Conservation (phyloP, 2,797 vertebrate species). For the Thamnophis elegans region DNA sequence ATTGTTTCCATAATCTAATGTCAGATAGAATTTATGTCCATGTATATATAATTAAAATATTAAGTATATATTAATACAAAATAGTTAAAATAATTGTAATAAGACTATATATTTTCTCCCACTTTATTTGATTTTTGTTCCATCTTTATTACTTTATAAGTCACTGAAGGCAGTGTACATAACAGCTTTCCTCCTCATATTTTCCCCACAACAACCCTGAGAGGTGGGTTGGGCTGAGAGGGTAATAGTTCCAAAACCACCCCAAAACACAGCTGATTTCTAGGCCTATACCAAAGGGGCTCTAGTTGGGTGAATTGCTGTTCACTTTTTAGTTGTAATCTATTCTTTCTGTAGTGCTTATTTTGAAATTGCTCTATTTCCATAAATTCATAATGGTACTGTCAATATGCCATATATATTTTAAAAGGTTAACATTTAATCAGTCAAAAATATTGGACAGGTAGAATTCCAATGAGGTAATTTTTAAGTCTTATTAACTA, state of each 20-base stretch:
- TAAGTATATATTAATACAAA: not conserved
- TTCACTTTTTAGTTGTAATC: not conserved
- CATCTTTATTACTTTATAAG: not conserved
- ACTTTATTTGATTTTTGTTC: not conserved
- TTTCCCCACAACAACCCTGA: not conserved
- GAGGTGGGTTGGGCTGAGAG: not conserved
- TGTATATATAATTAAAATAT: not conserved
- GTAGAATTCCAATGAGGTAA: slow-evolving; percentile 54
- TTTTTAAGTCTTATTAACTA: slow-evolving; percentile 54
- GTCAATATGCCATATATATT: not conserved
- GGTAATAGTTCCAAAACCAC: not conserved
- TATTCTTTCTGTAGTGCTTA: not conserved
- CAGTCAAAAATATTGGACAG: slow-evolving; percentile 30
- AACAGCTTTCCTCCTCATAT: not conserved
- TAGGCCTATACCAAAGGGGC: not conserved
- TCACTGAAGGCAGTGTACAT: not conserved
- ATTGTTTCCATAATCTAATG: not conserved
- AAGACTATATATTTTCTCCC: not conserved
- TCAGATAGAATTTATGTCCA: not conserved
- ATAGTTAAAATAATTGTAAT: not conserved
- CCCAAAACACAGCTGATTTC: not conserved
- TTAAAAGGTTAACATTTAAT: not conserved
- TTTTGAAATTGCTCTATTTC: not conserved
- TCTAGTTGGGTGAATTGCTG: not conserved
- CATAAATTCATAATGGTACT: not conserved